These are phyloP conservation scores for Holocentrus rufus DNA, from an alignment of 2,797 vertebrate species.

Conservation along the genomic window DNA sequence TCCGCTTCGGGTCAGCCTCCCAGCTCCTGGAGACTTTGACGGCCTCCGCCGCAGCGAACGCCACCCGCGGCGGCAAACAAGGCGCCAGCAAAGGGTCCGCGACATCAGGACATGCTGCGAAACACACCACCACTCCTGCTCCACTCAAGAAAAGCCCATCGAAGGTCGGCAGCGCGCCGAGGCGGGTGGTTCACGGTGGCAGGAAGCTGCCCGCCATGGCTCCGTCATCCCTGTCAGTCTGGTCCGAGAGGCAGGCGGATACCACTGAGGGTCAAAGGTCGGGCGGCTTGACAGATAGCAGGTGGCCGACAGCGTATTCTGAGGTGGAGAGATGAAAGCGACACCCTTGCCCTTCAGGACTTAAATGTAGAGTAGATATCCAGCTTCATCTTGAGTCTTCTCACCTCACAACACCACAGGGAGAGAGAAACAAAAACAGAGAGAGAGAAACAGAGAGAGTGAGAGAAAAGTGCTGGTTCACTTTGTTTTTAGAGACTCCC, in stretches of 20 bases:
- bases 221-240: conserved; percentile 16
- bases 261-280: conserved; percentile 70
- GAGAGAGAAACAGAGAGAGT: conserved; percentile 53
- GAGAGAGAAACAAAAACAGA: conserved; percentile 60
- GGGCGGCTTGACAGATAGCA: conserved; percentile 70
- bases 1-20: conserved; percentile 77
- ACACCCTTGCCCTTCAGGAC: conserved; percentile 57
- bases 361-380: conserved; percentile 72
- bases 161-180: conserved; percentile 62
- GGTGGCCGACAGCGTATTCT: conserved; percentile 68
- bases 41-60: conserved; percentile 63
- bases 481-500: conserved; percentile 82
- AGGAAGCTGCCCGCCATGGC: conserved; percentile 45
- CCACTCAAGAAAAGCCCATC: conserved; percentile 59
- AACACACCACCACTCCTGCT: conserved; percentile 48
- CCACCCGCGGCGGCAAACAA: conserved; percentile 48
- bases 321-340: conserved; percentile 85
- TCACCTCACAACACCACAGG: conserved; percentile 64
- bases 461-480: conserved; percentile 96
- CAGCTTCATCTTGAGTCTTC: conserved; percentile 72
- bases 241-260: conserved; percentile 8
- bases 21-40: conserved; percentile 74
- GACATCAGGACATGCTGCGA: conserved; percentile 20
- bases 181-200: conserved; percentile 54
- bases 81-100: conserved; percentile 37